phyloP scores from a whole-genome alignment of 2,113 vertebrate species.

The Jaculus jaculus region DNA sequence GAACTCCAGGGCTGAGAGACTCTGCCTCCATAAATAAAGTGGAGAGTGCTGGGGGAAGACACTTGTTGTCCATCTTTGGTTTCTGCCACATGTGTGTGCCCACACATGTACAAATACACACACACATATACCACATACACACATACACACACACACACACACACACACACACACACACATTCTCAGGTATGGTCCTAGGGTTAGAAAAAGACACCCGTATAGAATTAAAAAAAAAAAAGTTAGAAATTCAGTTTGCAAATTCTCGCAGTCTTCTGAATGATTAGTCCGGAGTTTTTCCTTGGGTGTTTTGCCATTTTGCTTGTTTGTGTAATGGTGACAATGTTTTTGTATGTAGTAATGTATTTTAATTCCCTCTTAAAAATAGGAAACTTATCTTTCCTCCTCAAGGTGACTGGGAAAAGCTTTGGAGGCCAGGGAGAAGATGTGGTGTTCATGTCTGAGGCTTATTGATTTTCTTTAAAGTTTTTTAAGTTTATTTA shows the following conservation, averaged over 20 bases:
- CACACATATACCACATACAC: no score
- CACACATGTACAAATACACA: no score
- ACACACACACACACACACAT: no score
- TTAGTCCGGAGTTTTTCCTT: conserved; percentile 9
- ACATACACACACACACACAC: no score
- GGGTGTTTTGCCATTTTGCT: not conserved
- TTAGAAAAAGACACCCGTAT: not conserved
- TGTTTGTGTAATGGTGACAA: not conserved
- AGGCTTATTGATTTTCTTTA: no score
- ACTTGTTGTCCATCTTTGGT: no score
- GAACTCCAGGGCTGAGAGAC: no score
- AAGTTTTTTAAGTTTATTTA: no score
- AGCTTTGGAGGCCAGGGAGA: not conserved
- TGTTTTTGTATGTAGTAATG: not conserved
- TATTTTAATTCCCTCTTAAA: conserved; percentile 12
- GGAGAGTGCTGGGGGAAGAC: no score
- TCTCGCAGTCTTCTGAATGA: not conserved
- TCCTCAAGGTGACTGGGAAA: not conserved
- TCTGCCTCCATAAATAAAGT: no score
- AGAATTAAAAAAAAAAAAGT: not conserved
- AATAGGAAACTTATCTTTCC: not conserved
- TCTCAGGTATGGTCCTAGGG: not conserved
- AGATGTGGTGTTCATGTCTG: not conserved
- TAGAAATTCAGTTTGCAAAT: conserved; percentile 23
- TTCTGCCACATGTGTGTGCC: no score